Conservation (phyloP, 1,140 invertebrate species). For the Eueides isabella region DNA sequence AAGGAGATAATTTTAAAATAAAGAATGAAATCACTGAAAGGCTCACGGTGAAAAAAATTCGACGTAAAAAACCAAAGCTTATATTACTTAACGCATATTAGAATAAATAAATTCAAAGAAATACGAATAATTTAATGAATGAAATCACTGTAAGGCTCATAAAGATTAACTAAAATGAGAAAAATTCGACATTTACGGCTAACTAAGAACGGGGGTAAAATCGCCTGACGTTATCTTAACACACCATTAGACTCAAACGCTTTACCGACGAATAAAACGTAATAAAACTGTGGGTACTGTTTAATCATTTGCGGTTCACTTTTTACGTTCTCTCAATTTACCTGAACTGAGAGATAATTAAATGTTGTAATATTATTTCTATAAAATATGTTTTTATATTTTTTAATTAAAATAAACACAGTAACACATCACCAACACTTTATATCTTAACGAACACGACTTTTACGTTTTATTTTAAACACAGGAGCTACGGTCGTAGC, state of each 20-base stretch:
- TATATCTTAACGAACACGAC: neutral
- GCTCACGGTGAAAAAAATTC: too few species aligned
- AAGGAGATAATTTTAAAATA: neutral
- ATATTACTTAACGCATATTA: too few species aligned
- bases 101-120: neutral
- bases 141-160: neutral
- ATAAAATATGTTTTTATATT: neutral
- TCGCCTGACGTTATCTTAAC: conserved; percentile 68
- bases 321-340: conserved; percentile 54
- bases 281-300: conserved; percentile 58
- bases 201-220: conserved; percentile 44
- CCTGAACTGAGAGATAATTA: conserved; percentile 38
- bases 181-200: conserved; percentile 44
- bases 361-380: neutral
- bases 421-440: conserved; percentile 56
- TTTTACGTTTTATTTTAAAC: neutral
- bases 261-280: conserved; percentile 62
- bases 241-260: conserved; percentile 67
- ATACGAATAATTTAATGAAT: neutral
- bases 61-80: too few species aligned
- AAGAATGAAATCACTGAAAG: neutral
- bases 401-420: conserved; percentile 10
- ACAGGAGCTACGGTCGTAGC: conserved; percentile 31
- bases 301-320: conserved; percentile 51
- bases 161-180: conserved; percentile 20